Base-by-base conservation (phyloP, 2,113 vertebrate genomes). In the Mastomys natalensis region DNA sequence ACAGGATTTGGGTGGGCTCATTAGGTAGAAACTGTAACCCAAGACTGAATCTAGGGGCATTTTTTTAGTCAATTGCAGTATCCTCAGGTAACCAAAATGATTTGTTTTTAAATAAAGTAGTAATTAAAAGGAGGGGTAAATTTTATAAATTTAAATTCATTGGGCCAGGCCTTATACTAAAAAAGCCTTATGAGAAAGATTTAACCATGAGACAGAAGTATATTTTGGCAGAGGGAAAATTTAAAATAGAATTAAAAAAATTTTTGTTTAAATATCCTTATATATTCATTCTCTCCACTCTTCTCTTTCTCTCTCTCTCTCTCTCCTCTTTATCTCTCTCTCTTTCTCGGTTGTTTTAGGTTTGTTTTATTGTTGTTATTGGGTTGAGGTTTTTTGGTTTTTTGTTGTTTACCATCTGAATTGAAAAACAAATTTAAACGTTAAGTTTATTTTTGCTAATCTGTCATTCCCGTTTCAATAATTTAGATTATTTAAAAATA, bases 61-160 rank as follows among this genome's bases (percentile, higher is more conserved):
- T 94, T 96, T 95, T 98, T 97, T 94, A 78, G 60, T 96, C 97
- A 96, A 93, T 98, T 82, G 96, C 92, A 97, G 93, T 98, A 98
- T 98, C 98, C 98, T 98, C 97, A 98, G 98, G 98, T 98, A 98
- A n/a, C n/a, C 98, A 98, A 99, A 99, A 98, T 60, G 98, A 95
- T 95, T 94, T 93, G 97, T 95, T 96, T 98, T 97, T 97, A 97
- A 96, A 98, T 97, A 98, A 97, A 95, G 96, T 98, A 98, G 95
- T 97, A 94, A 97, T n/a, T 97, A 98, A 97, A 84, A 91, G 81
- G 88, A 96, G 80, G 95, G 78, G 53, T 97, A n/a, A n/a, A 17
- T 78, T 92, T 97, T 91, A 97, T 95, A 97, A 95, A 90, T 95
- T 98, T 94, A 96, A 91, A 95, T 26, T 96, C 87, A 98, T 80